These are phyloP conservation scores for Ormyrus labotus DNA, from an alignment of 2,888 invertebrate species.

Conservation along the genomic window DNA sequence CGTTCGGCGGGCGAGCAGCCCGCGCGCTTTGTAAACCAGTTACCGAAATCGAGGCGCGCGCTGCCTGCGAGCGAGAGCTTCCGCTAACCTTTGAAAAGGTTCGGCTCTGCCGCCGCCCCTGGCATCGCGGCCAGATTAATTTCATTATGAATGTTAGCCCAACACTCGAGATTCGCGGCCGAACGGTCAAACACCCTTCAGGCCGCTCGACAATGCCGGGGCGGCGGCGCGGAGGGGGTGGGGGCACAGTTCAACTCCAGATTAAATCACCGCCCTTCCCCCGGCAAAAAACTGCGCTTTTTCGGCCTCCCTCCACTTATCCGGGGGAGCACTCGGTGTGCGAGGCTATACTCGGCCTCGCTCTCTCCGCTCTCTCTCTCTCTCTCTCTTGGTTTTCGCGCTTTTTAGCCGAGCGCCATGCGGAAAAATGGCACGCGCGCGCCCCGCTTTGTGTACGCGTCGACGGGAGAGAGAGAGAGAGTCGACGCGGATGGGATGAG, in stretches of 20 bases:
- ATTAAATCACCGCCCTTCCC: slow-evolving; percentile 49
- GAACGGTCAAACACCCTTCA: slow-evolving; percentile 72
- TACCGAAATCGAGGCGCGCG: slow-evolving; percentile 41
- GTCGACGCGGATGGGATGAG: not conserved
- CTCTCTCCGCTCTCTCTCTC: too few species aligned
- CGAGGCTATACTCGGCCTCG: not conserved
- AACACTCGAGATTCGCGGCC: slow-evolving; percentile 74
- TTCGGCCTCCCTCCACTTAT: slow-evolving; percentile 6
- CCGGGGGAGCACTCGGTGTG: not conserved
- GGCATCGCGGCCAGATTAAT: slow-evolving; percentile 69
- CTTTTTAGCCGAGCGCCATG: not conserved
- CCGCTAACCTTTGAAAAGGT: slow-evolving; percentile 26
- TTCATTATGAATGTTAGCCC: slow-evolving; percentile 75
- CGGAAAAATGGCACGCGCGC: too few species aligned
- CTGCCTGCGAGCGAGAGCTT: not conserved
- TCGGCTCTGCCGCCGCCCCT: not conserved
- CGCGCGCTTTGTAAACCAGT: slow-evolving; percentile 33
- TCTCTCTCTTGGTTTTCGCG: not conserved
- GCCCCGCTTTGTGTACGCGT: too few species aligned
- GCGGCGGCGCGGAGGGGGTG: not conserved
- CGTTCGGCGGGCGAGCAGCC: too few species aligned
- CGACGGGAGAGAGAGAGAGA: not conserved
- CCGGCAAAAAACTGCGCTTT: not conserved
- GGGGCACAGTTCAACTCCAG: slow-evolving; percentile 19
- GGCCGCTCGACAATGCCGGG: slow-evolving; percentile 59